These are phyloP conservation scores for Nemapogon koenigi DNA, from an alignment of 2,888 invertebrate species.

Conservation along the genomic window DNA sequence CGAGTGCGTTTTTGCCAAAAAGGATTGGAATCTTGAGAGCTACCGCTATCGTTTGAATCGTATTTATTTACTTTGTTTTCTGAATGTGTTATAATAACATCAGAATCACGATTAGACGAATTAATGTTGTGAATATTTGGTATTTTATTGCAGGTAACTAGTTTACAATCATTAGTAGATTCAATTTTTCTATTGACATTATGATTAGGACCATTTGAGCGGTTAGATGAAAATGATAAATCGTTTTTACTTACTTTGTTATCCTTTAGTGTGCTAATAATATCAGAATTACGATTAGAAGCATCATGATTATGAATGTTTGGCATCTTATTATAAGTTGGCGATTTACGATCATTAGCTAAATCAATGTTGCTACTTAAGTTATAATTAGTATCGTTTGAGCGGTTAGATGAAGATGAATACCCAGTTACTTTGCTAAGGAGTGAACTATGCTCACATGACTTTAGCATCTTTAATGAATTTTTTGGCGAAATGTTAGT, in stretches of 20 bases:
- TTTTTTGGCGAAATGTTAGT: constrained; percentile 60
- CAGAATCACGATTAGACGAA: not conserved
- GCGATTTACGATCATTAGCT: no score
- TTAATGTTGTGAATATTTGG: no score
- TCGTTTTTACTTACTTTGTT: no score
- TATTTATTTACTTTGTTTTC: constrained; percentile 20
- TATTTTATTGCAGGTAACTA: no score
- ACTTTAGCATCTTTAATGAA: constrained; percentile 55
- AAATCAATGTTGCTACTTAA: no score
- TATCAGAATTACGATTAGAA: no score
- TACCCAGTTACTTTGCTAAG: constrained; percentile 33
- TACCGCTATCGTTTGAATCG: constrained; percentile 27
- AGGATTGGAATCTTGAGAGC: constrained; percentile 50
- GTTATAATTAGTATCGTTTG: constrained; percentile 20
- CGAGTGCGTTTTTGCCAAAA: constrained; percentile 54
- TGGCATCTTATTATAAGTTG: no score
- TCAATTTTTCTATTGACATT: no score
- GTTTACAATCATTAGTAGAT: not conserved
- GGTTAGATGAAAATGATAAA: constrained; percentile 29
- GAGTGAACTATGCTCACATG: constrained; percentile 30
- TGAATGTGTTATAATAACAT: constrained; percentile 14
- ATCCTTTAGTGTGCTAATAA: no score
- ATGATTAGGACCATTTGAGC: constrained; percentile 20
- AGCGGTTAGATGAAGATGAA: constrained; percentile 28
- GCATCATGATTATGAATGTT: no score